Evolutionary conservation across 2,113 vertebrate genomes (phyloP).

Genomic region (Lepisosteus oculatus): DNA sequence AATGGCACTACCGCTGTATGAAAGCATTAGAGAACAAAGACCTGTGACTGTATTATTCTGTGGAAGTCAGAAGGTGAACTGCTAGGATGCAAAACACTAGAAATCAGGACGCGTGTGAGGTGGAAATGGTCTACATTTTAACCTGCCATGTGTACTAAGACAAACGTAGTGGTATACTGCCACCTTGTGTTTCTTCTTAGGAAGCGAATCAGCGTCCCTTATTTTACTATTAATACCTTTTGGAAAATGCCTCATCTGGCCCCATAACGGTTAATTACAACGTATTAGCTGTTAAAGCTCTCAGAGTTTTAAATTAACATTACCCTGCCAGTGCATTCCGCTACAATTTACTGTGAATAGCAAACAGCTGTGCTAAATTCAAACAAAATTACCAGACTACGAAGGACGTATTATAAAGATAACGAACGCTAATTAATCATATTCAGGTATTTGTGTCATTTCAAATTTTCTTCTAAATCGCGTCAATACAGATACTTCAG

Average conservation of each 20-base stretch:
- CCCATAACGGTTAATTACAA: constrained; percentile 10
- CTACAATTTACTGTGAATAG: background rate
- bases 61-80: no score
- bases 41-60: no score
- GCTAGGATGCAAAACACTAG: no score
- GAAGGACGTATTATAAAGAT: background rate
- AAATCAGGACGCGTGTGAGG: no score
- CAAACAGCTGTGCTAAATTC: no score
- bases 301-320: background rate
- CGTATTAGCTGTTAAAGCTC: constrained; percentile 5
- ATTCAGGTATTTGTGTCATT: background rate
- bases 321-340: background rate
- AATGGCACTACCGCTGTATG: no score
- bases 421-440: constrained; percentile 5
- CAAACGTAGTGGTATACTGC: constrained; percentile 11
- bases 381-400: no score
- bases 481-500: no score
- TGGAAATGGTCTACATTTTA: no score
- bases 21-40: no score
- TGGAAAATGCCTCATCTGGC: background rate
- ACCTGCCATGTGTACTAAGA: no score
- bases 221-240: background rate
- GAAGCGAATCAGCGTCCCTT: background rate
- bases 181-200: constrained; percentile 2
- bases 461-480: background rate